Percentiles rank a stretch among this genome's conserved stretches.
phyloP scores from a whole-genome alignment of 2,888 invertebrate species.

The Drosophila mimetica region DNA sequence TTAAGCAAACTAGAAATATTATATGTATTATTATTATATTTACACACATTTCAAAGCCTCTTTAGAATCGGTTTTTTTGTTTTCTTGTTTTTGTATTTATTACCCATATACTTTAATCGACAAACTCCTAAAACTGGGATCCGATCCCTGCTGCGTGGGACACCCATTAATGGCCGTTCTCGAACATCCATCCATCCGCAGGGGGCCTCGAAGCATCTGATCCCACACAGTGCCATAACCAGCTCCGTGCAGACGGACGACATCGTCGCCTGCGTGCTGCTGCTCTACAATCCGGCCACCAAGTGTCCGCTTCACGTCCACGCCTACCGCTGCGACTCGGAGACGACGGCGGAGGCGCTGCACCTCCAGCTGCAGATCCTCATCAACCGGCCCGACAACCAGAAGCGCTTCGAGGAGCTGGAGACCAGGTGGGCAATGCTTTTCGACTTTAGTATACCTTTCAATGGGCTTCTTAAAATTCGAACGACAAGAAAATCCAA shows the following conservation, averaged over 20 bases:
- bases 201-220: constrained; percentile 94
- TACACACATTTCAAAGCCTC: too few relatives aligned
- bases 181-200: constrained; percentile 36
- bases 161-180: not conserved
- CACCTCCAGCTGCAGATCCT: constrained; percentile 93
- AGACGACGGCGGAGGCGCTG: constrained; percentile 95
- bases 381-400: constrained; percentile 92
- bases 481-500: too few relatives aligned
- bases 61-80: too few relatives aligned
- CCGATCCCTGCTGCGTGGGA: not conserved
- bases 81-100: too few relatives aligned
- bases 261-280: constrained; percentile 95
- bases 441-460: not conserved
- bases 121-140: too few relatives aligned
- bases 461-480: too few relatives aligned
- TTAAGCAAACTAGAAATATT: too few relatives aligned
- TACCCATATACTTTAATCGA: too few relatives aligned
- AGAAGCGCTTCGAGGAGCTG: constrained; percentile 93
- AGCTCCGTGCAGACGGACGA: constrained; percentile 96
- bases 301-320: constrained; percentile 98
- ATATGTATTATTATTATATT: too few relatives aligned
- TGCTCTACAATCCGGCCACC: constrained; percentile 97
- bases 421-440: constrained; percentile 86
- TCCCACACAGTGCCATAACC: constrained; percentile 96
- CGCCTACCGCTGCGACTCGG: constrained; percentile 96